Conservation (phyloP, 2,797 vertebrate genomes). For the Limnodromus scolopaceus region DNA sequence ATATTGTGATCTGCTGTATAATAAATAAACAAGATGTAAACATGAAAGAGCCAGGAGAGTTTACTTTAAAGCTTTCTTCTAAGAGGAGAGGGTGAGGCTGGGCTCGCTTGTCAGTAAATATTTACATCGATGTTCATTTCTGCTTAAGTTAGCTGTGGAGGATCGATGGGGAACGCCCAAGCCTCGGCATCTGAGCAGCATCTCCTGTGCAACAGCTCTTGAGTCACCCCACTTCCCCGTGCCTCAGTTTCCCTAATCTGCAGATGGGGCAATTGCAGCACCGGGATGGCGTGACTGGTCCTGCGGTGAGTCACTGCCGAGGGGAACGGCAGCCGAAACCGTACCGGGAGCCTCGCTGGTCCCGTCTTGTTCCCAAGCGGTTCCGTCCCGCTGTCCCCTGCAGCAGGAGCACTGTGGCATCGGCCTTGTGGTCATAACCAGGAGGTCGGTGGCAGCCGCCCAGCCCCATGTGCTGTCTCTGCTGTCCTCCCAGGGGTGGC, state of each 20-base stretch:
- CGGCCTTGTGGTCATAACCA: neutral
- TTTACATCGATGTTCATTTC: constrained; percentile 72
- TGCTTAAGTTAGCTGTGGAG: constrained; percentile 67
- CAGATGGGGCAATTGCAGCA: constrained; percentile 58
- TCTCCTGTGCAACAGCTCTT: constrained; percentile 68
- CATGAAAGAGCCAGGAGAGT: constrained; percentile 64
- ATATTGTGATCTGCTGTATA: constrained; percentile 72
- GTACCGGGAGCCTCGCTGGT: neutral
- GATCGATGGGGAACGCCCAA: constrained; percentile 70
- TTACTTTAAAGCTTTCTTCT: constrained; percentile 65
- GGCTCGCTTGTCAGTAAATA: constrained; percentile 70
- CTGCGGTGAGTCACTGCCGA: neutral
- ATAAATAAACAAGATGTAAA: constrained; percentile 71
- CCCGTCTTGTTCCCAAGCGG: rapidly evolving
- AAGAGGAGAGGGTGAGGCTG: constrained; percentile 65
- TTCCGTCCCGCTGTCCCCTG: neutral
- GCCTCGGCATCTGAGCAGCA: constrained; percentile 56
- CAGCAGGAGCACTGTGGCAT: neutral
- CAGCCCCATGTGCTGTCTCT: neutral
- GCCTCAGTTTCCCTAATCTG: constrained; percentile 74
- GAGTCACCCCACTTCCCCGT: constrained; percentile 68
- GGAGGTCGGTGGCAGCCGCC: neutral
- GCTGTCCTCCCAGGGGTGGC: neutral
- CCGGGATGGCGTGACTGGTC: constrained; percentile 56
- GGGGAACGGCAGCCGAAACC: constrained; percentile 37